Evolutionary conservation across 2,888 invertebrate genomes (phyloP), one percentile per base, ranked within the genome.

Genomic region (Orchesella flavescens): DNA sequence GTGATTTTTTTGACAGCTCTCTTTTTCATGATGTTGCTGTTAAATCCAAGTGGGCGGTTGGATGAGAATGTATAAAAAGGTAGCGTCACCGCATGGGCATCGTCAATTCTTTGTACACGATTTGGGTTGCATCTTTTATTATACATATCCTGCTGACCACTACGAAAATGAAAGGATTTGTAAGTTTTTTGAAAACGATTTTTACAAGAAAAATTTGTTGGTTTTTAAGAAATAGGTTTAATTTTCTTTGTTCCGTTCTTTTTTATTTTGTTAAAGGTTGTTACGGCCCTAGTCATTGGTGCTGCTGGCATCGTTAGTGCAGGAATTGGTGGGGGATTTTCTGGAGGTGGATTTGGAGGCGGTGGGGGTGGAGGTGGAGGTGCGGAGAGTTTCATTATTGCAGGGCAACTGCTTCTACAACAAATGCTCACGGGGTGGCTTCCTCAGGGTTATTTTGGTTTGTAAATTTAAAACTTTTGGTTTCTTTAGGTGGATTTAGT

Each of bases 281-380:
- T 80, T n/a, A 80, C 81, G n/a, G 81, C 76, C 12, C 73, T 84
- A 63, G 84, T 84, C 59, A 81, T 76, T 53, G 81, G 81, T n/a
- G 72, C 71, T 9, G 84, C 73, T 49, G 84, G 72, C 9, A 57
- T 77, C 21, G 84, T 55, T 24, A 69, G 34, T n/a, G 81, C 81
- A 24, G 84, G 84, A 68, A 81, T 84, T 23, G 76, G 59, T 23
- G 83, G 74, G n/a, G 77, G 78, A 49, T 83, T 68, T 44, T 68
- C 43, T 44, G 82, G 82, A 21, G 83, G 83, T 19, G 83, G 83
- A 17, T 77, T 77, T 49, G 84, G 84, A 12, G 78, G 77, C 53
- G 77, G 83, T 9, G 77, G 83, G 4, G 83, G 83, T 59, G 83
- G 83, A 55, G 71, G 55, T 1, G 71, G 53, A 15, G 55, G 69